Evolutionary conservation across 2,888 invertebrate genomes (phyloP).

Genomic region (Pseudococcus viburni): DNA sequence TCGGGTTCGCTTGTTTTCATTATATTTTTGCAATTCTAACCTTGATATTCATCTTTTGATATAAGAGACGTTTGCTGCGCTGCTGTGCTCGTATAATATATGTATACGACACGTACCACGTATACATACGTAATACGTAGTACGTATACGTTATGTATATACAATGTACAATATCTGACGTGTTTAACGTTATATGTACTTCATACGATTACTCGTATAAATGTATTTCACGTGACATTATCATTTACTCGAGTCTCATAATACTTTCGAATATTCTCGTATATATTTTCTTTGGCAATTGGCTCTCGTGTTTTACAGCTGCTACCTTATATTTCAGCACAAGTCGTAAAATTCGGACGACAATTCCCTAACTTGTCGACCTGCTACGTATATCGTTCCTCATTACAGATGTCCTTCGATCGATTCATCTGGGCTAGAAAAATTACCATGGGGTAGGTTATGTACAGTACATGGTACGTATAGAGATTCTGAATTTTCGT

Average conservation of each 20-base stretch:
- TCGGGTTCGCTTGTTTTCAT: neutral
- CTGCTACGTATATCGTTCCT: neutral
- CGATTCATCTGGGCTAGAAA: neutral
- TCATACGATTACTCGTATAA: neutral
- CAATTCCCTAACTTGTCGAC: neutral
- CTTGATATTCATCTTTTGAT: slow-evolving; percentile 27
- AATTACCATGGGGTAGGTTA: neutral
- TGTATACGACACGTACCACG: neutral
- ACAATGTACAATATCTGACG: neutral
- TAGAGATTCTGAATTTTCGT: too few species aligned
- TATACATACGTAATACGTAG: neutral
- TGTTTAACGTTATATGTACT: neutral
- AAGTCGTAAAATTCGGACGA: slow-evolving; percentile 1
- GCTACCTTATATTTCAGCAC: too few species aligned
- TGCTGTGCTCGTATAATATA: neutral
- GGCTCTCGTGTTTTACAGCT: neutral
- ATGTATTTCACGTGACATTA: neutral
- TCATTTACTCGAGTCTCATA: neutral
- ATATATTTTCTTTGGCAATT: neutral
- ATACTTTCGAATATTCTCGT: neutral
- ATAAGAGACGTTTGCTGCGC: neutral
- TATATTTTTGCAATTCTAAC: slow-evolving; percentile 21
- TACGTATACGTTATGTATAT: neutral
- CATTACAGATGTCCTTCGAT: neutral
- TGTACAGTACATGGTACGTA: too few species aligned